Percentiles rank a stretch among this genome's conserved stretches.
Evolutionary conservation across 2,113 vertebrate genomes (phyloP).

Genomic region (Sialia sialis): DNA sequence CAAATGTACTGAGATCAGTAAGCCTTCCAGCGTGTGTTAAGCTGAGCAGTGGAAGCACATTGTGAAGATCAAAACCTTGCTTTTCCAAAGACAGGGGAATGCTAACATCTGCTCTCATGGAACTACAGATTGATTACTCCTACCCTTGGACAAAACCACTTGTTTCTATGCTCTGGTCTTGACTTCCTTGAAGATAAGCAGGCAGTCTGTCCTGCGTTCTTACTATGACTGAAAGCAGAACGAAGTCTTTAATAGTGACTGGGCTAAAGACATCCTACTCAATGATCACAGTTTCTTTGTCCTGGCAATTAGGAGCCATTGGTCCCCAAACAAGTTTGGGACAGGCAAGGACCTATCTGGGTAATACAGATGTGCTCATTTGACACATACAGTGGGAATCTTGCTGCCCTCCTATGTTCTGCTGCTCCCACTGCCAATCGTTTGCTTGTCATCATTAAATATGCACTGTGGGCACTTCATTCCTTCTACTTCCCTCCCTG

Average conservation of each 20-base stretch:
- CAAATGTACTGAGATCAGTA: not conserved
- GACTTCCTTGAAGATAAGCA: not conserved
- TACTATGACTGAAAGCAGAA: not conserved
- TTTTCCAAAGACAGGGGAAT: not conserved
- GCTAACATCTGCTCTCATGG: not conserved
- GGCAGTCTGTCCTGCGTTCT: not conserved
- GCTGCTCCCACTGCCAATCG: not conserved
- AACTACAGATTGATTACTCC: not conserved
- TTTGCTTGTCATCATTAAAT: not conserved
- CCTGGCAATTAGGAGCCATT: not conserved
- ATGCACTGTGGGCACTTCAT: not conserved
- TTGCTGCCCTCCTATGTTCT: not conserved
- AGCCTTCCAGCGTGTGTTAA: not conserved
- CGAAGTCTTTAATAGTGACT: not conserved
- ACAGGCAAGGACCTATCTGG: not conserved
- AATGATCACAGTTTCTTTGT: not conserved
- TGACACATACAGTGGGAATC: not conserved
- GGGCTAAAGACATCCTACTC: not conserved
- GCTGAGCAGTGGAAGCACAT: not conserved
- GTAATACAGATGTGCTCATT: not conserved
- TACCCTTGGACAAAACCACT: not conserved
- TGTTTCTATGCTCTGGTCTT: not conserved
- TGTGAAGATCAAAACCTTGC: not conserved
- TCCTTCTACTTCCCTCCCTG: not conserved
- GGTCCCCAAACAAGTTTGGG: not conserved